phyloP scores from a whole-genome alignment of 2,113 vertebrate genomes.

The Melanotaenia duboulayi region DNA sequence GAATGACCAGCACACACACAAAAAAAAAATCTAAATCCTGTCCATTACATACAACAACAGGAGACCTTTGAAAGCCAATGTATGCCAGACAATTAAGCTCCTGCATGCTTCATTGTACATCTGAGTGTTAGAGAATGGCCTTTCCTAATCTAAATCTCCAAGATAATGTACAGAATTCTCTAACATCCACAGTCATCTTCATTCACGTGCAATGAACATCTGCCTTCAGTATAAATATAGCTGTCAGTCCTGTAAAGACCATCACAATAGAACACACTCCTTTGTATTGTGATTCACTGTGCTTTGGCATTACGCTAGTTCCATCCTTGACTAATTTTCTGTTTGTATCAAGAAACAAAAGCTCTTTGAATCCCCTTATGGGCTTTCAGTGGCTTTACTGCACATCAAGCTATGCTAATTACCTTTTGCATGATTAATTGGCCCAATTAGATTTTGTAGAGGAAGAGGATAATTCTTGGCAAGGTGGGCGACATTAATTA shows the following conservation, averaged over 20 bases:
- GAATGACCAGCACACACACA: conserved; percentile 4
- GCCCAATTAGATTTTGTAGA: conserved; percentile 84
- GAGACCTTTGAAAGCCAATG: conserved; percentile 47
- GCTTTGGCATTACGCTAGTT: conserved; percentile 71
- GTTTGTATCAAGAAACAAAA: conserved; percentile 82
- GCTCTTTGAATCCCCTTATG: conserved; percentile 73
- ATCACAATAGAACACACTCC: conserved; percentile 72
- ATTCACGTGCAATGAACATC: conserved; percentile 56
- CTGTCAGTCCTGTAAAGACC: conserved; percentile 73
- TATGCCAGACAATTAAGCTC: conserved; percentile 20
- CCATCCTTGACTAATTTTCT: conserved; percentile 83
- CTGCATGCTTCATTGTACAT: conserved; percentile 22
- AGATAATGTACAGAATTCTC: conserved; percentile 37
- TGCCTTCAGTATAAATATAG: conserved; percentile 67
- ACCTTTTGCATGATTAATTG: conserved; percentile 86
- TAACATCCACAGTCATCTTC: conserved; percentile 42
- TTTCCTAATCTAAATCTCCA: conserved; percentile 46
- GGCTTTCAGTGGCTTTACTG: conserved; percentile 79
- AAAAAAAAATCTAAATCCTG: conserved; percentile 8
- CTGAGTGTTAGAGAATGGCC: conserved; percentile 13
- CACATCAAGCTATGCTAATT: conserved; percentile 86
- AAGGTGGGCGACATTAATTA: conserved; percentile 86
- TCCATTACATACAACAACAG: conserved; percentile 22
- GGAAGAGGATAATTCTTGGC: conserved; percentile 83
- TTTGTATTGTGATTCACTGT: conserved; percentile 76